phyloP scores from a whole-genome alignment of 2,113 vertebrate genomes.

The Callionymus lyra region DNA sequence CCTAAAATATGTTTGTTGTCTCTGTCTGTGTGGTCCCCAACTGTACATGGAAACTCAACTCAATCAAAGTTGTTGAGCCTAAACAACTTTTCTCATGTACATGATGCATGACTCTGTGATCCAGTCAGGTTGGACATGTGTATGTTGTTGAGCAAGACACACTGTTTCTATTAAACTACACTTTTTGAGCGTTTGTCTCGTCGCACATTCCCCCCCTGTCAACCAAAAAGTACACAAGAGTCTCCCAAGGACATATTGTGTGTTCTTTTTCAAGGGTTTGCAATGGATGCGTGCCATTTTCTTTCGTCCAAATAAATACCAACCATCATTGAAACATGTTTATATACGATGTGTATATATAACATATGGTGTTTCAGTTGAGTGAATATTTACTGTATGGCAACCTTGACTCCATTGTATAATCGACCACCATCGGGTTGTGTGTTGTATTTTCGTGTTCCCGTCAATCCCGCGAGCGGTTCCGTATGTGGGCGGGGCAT shows the following conservation, averaged over 20 bases:
- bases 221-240: constrained; percentile 72
- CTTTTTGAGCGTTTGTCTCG: constrained; percentile 20
- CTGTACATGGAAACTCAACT: constrained; percentile 89
- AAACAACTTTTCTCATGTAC: constrained; percentile 87
- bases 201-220: constrained; percentile 32
- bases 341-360: constrained; percentile 67
- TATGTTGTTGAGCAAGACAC: constrained; percentile 15
- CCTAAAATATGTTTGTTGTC: constrained; percentile 90
- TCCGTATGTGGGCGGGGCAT: constrained; percentile 75
- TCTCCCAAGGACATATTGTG: constrained; percentile 66
- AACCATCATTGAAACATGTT: constrained; percentile 56
- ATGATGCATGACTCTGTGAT: constrained; percentile 82
- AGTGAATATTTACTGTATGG: constrained; percentile 42
- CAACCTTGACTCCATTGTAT: constrained; percentile 70
- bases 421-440: constrained; percentile 62
- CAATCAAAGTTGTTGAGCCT: constrained; percentile 77
- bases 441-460: constrained; percentile 32
- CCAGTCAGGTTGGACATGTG: constrained; percentile 42
- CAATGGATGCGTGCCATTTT: constrained; percentile 70
- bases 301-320: constrained; percentile 36
- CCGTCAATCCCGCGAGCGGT: constrained; percentile 45
- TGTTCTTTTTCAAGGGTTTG: constrained; percentile 77
- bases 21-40: constrained; percentile 84
- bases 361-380: constrained; percentile 59
- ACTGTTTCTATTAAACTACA: constrained; percentile 22